These are phyloP conservation scores for Cheilosia vernalis DNA, from an alignment of 2,888 invertebrate genomes.

Conservation along the genomic window DNA sequence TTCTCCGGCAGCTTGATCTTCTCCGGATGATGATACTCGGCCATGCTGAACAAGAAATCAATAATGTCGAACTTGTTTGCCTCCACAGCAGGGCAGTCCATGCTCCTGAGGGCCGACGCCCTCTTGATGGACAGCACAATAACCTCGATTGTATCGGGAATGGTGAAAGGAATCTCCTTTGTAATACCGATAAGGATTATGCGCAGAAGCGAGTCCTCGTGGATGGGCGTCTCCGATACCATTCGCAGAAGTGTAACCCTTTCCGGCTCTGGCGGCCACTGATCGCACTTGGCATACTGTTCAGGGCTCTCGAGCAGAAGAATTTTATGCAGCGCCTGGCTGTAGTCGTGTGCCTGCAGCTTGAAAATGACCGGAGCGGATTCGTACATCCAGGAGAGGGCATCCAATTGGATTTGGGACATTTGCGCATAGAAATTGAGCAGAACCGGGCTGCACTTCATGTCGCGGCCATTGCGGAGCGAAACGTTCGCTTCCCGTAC, in stretches of 20 bases:
- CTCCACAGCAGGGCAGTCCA: slow-evolving; percentile 89
- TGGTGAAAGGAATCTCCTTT: slow-evolving; percentile 91
- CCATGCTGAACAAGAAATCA: slow-evolving; percentile 94
- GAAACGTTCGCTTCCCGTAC: slow-evolving; percentile 88
- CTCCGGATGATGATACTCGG: slow-evolving; percentile 96
- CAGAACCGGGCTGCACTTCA: slow-evolving; percentile 80
- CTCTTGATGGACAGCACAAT: slow-evolving; percentile 93
- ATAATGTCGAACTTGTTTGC: slow-evolving; percentile 93
- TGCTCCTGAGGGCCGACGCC: slow-evolving; percentile 90
- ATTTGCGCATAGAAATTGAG: slow-evolving; percentile 83
- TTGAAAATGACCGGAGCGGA: slow-evolving; percentile 90
- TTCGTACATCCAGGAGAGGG: slow-evolving; percentile 94
- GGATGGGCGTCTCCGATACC: slow-evolving; percentile 94
- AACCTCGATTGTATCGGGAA: slow-evolving; percentile 93
- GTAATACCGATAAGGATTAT: slow-evolving; percentile 91
- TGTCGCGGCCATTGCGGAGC: slow-evolving; percentile 84
- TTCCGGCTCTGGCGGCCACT: slow-evolving; percentile 97
- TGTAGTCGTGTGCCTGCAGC: slow-evolving; percentile 89
- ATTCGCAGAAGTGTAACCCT: slow-evolving; percentile 90
- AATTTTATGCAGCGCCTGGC: slow-evolving; percentile 91
- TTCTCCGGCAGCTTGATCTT: slow-evolving; percentile 94
- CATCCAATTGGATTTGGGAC: slow-evolving; percentile 91
- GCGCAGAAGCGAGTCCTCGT: slow-evolving; percentile 92
- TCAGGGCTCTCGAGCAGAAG: slow-evolving; percentile 91
- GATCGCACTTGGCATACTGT: slow-evolving; percentile 91